Conservation (phyloP, 2,888 invertebrate species). For the Tachina grossa region DNA sequence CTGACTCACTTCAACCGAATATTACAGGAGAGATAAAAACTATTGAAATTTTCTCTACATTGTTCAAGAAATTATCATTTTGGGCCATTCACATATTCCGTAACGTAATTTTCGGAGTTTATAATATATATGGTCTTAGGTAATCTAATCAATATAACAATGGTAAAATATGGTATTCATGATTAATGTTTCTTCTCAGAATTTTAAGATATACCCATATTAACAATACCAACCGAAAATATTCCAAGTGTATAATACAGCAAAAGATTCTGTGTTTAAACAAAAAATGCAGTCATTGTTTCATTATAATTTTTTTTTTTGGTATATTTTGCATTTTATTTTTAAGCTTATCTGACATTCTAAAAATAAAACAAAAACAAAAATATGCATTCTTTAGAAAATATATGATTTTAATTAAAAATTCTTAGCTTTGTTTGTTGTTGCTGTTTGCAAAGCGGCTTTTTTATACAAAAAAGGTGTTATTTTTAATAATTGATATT, state of each 20-base stretch:
- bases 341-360: slow-evolving; percentile 48
- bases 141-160: no score
- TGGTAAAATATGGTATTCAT: no score
- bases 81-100: no score
- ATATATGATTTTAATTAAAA: slow-evolving; percentile 52
- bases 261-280: slow-evolving; percentile 9
- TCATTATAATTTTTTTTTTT: neutral
- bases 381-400: slow-evolving; percentile 39
- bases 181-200: no score
- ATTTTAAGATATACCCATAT: no score
- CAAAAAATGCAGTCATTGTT: slow-evolving; percentile 19
- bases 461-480: slow-evolving; percentile 23
- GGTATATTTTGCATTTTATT: slow-evolving; percentile 18
- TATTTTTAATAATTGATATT: slow-evolving; percentile 15
- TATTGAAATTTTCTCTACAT: no score
- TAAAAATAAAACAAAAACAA: slow-evolving; percentile 52
- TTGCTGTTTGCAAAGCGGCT: slow-evolving; percentile 3
- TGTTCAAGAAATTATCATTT: no score
- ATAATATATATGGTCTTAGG: no score
- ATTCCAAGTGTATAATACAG: slow-evolving; percentile 12
- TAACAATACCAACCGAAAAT: neutral
- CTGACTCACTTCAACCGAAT: no score
- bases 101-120: no score
- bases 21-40: no score
- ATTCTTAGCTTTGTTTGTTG: neutral